These are phyloP conservation scores for Corvus hawaiiensis DNA, from an alignment of 2,113 vertebrate species.

Conservation along the genomic window DNA sequence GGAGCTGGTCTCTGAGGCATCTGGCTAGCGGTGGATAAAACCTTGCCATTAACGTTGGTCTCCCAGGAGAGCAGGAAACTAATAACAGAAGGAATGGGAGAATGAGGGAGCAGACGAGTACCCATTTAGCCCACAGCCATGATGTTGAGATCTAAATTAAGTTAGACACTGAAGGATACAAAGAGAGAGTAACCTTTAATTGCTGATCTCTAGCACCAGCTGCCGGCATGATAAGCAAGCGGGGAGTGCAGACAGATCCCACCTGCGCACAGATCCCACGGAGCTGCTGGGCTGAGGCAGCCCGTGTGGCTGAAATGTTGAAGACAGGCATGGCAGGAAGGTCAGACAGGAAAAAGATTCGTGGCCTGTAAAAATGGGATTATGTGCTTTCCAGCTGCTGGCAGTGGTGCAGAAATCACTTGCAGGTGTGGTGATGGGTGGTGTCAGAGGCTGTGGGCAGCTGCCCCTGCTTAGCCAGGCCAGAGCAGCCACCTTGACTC, in stretches of 20 bases:
- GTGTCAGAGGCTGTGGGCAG: not conserved
- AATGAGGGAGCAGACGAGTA: not conserved
- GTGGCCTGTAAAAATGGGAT: not conserved
- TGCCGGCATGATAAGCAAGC: accelerated
- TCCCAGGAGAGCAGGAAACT: not conserved
- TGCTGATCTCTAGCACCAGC: not conserved
- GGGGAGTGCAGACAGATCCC: accelerated
- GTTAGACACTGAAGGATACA: not conserved
- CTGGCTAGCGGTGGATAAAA: slow-evolving; percentile 1
- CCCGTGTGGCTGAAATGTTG: accelerated
- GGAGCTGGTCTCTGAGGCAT: slow-evolving; percentile 28
- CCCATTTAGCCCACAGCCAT: not conserved
- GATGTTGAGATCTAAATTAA: not conserved
- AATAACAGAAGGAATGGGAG: slow-evolving; percentile 1
- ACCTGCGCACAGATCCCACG: not conserved
- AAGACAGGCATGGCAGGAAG: not conserved
- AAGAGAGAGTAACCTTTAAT: not conserved
- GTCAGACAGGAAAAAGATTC: not conserved
- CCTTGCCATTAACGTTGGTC: not conserved
- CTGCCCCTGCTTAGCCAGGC: not conserved
- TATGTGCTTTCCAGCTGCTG: not conserved
- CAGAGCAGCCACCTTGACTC: not conserved
- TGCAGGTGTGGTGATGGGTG: accelerated
- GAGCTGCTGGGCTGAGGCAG: not conserved
- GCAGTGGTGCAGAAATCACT: not conserved